These are phyloP conservation scores for Lagorchestes hirsutus DNA, from an alignment of 2,797 vertebrate genomes.

Conservation along the genomic window DNA sequence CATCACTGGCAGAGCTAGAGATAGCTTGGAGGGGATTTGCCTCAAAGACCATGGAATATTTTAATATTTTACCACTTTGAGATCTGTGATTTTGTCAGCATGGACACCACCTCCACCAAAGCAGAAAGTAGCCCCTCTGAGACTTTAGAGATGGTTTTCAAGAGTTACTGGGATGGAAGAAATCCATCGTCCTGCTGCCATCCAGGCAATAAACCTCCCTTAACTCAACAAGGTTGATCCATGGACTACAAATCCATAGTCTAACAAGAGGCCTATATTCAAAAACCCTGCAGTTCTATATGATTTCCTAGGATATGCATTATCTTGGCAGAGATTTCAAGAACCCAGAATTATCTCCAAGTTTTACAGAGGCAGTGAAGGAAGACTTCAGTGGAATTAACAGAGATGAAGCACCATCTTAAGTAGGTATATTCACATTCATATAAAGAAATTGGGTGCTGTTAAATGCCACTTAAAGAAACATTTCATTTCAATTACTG, in stretches of 20 bases:
- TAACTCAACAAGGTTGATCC: neutral
- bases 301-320: neutral
- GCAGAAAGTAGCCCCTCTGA: neutral
- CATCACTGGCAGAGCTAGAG: neutral
- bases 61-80: neutral
- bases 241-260: neutral
- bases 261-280: neutral
- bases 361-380: neutral
- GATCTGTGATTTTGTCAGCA: neutral
- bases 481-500: neutral
- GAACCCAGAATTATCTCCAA: neutral
- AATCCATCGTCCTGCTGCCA: neutral
- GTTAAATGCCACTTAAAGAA: neutral
- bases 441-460: neutral
- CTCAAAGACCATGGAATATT: neutral
- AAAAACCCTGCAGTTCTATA: neutral
- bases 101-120: neutral
- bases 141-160: neutral
- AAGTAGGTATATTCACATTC: neutral
- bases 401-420: neutral
- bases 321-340: neutral
- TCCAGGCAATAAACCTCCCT: neutral
- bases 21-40: neutral
- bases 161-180: neutral
- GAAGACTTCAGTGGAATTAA: neutral